A percentile compares a stretch with the other conserved stretches of the same genome.
These are phyloP conservation scores for Bimastos eiseni DNA, from an alignment of 2,888 invertebrate species.

Conservation along the genomic window DNA sequence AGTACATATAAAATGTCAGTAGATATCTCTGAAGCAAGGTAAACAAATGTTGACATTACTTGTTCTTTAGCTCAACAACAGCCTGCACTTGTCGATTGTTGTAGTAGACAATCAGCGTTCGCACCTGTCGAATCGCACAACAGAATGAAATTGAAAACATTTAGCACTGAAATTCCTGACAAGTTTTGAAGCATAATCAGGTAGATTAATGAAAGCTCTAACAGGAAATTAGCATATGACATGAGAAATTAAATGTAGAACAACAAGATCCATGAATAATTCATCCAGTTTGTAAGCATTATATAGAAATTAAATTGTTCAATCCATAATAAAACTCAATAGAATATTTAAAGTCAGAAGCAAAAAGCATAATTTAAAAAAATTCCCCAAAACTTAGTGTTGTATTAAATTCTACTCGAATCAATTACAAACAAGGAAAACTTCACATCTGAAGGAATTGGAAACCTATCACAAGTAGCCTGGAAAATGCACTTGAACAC, in stretches of 20 bases:
- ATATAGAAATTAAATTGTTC: no score
- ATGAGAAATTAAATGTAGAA: not conserved
- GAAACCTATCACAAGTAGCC: no score
- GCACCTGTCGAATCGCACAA: conserved; percentile 63
- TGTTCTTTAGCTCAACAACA: conserved; percentile 94
- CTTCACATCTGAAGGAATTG: no score
- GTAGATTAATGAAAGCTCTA: not conserved
- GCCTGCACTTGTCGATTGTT: conserved; percentile 91
- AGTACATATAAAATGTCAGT: not conserved
- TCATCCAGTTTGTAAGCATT: no score
- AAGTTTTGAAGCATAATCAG: not conserved
- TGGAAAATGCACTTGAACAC: no score
- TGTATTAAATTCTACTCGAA: no score
- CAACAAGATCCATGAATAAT: not conserved
- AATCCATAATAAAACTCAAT: no score
- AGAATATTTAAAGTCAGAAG: no score
- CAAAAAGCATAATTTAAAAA: no score
- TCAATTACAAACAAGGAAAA: no score
- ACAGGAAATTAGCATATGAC: not conserved
- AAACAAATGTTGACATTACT: conserved; percentile 58
- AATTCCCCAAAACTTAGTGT: no score
- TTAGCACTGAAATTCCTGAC: not conserved
- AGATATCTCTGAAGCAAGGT: not conserved
- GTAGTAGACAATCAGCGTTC: conserved; percentile 92
- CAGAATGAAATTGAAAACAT: not conserved